Base-by-base conservation (phyloP, 2,113 vertebrate species). In the Gobiocypris rarus region DNA sequence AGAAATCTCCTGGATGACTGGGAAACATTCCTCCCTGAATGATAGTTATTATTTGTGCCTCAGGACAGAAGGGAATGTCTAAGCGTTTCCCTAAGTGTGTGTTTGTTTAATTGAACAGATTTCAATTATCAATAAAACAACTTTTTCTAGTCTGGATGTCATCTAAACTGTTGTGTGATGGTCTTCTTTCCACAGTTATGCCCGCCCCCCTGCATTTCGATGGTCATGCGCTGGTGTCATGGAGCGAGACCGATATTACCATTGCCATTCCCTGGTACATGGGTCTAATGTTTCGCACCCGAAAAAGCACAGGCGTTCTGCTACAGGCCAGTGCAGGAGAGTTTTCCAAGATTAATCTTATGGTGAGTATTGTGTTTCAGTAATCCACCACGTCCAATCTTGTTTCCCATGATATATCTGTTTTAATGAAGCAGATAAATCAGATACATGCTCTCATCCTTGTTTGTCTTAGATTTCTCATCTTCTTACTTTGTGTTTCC, bases 261-360 rank as follows among this genome's bases (percentile, higher is more conserved):
- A 95, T 97, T 81, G 95, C 95, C 0, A 94, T 97, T 83, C 96
- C 96, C 0, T 97, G 96, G 96, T 97, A 96, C 92, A 92, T 97
- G 65, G 95, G 96, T 67, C 91, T 97, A 75, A 97, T 97, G 96
- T 97, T 97, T 91, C 94, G 96, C 70, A 97, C 96, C 0, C 88
- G 96, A 5, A 93, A 94, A 89, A 91, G 89, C 73, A 93, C 90
- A 2, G 94, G 95, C 4, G 90, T 95, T 85, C 86, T 97, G 75
- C 87, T 97, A 91, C 96, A 95, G 84, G 95, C 95, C 84, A 93
- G 89, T 4, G 96, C 96, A 0, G 96, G 96, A 10, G 1, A 83
- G 73, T 90, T 93, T 31, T 96, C 95, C 83, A 92, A 92, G 86
- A 95, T 97, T 59, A 95, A 84, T 59, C 94, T 97, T 28, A 94